These are phyloP conservation scores for Empis stercorea DNA, from an alignment of 2,888 invertebrate species.

Conservation along the genomic window DNA sequence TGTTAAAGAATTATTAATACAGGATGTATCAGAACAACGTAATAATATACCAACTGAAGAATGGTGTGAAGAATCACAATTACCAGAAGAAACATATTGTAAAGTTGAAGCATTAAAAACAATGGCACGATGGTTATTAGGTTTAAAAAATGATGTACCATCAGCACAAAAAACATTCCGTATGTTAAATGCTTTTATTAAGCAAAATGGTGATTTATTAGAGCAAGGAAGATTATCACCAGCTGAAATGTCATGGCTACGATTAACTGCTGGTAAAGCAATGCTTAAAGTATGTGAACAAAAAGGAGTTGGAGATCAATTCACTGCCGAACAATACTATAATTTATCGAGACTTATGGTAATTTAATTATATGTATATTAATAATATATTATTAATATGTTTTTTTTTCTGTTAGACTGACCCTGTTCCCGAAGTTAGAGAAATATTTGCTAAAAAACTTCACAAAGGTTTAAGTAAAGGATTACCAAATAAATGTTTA, in stretches of 20 bases:
- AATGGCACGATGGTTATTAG: constrained; percentile 91
- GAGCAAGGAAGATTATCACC: constrained; percentile 62
- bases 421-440: constrained; percentile 69
- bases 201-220: constrained; percentile 76
- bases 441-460: constrained; percentile 81
- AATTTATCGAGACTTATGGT: constrained; percentile 84
- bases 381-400: neutral
- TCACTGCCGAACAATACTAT: constrained; percentile 89
- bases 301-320: constrained; percentile 89
- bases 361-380: constrained; percentile 31
- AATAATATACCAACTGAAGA: constrained; percentile 26
- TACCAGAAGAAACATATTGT: constrained; percentile 83
- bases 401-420: constrained; percentile 40
- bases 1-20: constrained; percentile 87
- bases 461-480: constrained; percentile 74
- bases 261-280: constrained; percentile 85
- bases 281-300: constrained; percentile 96
- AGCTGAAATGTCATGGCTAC: constrained; percentile 86
- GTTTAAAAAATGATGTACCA: constrained; percentile 73
- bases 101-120: constrained; percentile 92
- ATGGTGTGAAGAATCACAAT: constrained; percentile 77
- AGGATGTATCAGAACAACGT: constrained; percentile 50
- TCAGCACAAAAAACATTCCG: constrained; percentile 89
- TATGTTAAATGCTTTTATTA: constrained; percentile 86
- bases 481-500: constrained; percentile 77